Conservation (phyloP, 2,888 invertebrate genomes). For the Ophioninae sp. region DNA sequence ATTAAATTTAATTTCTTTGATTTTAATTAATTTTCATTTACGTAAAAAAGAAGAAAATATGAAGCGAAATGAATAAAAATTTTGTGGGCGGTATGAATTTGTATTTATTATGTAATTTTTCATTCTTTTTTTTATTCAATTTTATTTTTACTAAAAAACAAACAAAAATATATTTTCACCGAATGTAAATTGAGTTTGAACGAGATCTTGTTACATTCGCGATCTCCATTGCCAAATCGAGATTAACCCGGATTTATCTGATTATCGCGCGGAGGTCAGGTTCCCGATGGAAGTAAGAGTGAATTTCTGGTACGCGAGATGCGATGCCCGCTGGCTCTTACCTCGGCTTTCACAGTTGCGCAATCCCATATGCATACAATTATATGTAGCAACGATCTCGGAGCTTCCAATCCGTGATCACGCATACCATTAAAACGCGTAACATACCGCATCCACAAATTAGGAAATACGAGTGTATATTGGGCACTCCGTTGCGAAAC, state of each 20-base stretch:
- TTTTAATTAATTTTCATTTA: no score
- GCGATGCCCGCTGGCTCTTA: conserved; percentile 34
- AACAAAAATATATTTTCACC: no score
- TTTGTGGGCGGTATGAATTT: no score
- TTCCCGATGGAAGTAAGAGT: conserved; percentile 73
- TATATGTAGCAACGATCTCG: conserved; percentile 10
- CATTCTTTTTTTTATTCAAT: no score
- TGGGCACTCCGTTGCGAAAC: conserved; percentile 11
- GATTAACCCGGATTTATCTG: conserved; percentile 69
- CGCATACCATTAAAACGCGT: conserved; percentile 52
- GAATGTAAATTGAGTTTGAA: background rate
- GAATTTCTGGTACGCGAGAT: conserved; percentile 69
- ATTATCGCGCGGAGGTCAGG: conserved; percentile 74
- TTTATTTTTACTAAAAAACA: no score
- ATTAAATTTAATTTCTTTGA: no score
- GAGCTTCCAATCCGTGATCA: conserved; percentile 36
- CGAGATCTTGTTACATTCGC: conserved; percentile 35
- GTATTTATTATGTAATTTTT: no score
- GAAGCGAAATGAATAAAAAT: no score
- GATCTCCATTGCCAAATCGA: conserved; percentile 60
- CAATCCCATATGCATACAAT: conserved; percentile 62
- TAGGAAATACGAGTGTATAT: conserved; percentile 4
- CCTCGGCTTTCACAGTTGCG: conserved; percentile 74
- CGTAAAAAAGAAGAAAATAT: no score
- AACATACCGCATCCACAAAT: conserved; percentile 27